These are phyloP conservation scores for Anoura caudifer DNA, from an alignment of 2,113 vertebrate genomes.

Conservation along the genomic window DNA sequence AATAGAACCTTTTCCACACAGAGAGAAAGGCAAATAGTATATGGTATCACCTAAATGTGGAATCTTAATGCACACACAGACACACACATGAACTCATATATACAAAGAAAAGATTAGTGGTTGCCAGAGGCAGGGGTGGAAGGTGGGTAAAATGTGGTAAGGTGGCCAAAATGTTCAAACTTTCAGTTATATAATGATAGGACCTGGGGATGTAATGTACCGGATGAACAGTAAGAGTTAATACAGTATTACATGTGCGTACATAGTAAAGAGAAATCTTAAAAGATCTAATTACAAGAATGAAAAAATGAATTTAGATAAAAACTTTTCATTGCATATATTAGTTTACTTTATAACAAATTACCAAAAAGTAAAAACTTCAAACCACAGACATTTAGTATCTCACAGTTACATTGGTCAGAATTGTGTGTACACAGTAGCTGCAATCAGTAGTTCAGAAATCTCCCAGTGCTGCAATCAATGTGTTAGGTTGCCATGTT, in stretches of 20 bases:
- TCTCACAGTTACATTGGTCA: background rate
- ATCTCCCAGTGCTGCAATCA: background rate
- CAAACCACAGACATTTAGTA: background rate
- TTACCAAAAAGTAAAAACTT: background rate
- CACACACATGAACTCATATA: background rate
- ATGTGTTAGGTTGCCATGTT: background rate
- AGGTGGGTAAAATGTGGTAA: background rate
- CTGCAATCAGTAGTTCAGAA: background rate
- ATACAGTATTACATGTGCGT: background rate
- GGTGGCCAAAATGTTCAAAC: background rate
- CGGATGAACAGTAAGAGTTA: background rate
- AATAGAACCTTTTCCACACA: background rate
- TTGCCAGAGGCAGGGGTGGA: background rate
- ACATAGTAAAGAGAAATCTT: background rate
- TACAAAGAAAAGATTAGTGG: background rate
- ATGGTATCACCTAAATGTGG: background rate
- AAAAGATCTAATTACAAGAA: background rate
- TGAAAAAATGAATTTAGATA: background rate
- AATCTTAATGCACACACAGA: background rate
- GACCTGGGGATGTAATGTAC: background rate
- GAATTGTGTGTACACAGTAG: background rate
- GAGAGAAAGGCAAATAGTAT: background rate
- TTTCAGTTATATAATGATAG: background rate
- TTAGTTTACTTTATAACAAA: background rate
- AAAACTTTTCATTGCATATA: too few species aligned